phyloP scores from a whole-genome alignment of 2,797 vertebrate genomes.

The Sebastes trivittatus region DNA sequence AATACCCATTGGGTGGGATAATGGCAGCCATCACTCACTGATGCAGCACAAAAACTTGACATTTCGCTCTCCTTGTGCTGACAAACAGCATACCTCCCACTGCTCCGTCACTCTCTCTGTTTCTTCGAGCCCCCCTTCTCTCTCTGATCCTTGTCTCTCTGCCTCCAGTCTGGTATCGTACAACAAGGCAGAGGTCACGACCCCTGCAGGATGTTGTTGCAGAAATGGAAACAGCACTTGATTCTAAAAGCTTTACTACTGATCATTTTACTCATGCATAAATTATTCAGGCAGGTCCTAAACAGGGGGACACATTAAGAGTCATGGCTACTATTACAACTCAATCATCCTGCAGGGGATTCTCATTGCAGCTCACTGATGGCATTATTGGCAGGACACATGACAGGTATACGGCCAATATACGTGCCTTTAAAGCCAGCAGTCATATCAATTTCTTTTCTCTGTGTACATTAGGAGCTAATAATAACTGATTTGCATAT shows the following conservation, averaged over 20 bases:
- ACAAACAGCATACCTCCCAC: conserved; percentile 70
- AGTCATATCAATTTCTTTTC: not conserved
- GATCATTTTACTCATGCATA: conserved; percentile 71
- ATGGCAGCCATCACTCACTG: conserved; percentile 78
- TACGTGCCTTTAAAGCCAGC: not conserved
- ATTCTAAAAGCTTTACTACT: conserved; percentile 65
- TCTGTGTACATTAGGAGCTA: not conserved
- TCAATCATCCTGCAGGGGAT: conserved; percentile 62
- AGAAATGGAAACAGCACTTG: conserved; percentile 63
- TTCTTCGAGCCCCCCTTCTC: conserved; percentile 13
- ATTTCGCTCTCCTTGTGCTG: conserved; percentile 63
- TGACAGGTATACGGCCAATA: conserved; percentile 21
- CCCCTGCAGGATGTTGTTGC: conserved; percentile 51
- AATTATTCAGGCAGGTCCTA: conserved; percentile 67
- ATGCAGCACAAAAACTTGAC: conserved; percentile 67
- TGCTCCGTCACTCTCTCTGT: conserved; percentile 48
- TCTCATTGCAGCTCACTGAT: conserved; percentile 51
- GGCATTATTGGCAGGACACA: conserved; percentile 49
- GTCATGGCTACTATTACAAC: conserved; percentile 67
- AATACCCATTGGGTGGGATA: conserved; percentile 77
- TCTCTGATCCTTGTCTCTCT: conserved; percentile 11
- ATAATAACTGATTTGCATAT: not conserved
- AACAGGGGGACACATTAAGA: conserved; percentile 64
- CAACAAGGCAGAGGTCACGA: conserved; percentile 46
- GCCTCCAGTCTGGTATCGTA: not conserved